Evolutionary conservation across 2,888 invertebrate genomes (phyloP), one percentile per base, ranked within the genome.

Genomic region (Copidosoma aretas): DNA sequence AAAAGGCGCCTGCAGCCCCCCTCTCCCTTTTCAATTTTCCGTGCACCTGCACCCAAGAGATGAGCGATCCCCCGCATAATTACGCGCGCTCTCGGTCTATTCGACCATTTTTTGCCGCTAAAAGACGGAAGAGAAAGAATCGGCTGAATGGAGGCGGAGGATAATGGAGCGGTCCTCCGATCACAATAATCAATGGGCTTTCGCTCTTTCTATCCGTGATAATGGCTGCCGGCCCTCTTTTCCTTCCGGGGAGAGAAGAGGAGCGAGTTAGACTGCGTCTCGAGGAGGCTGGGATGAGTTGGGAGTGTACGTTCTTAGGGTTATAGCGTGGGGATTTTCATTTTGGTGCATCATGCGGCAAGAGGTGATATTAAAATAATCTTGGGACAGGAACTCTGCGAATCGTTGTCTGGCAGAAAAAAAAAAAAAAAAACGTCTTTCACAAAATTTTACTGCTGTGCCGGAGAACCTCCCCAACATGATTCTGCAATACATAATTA

Each of bases 181-280:
- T 25, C 58, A 67, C 64, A 53, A 66, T 60, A 66, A 66, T 66
- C 60, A 66, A 53, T 60, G 39, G 39, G 54, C 60, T 66, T 56
- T 60, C 39, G 49, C 66, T 17, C 25, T n/a, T 12, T 25, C n/a
- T 53, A 24, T 19, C 17, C 5, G 3, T 32, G 3, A 5, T 32
- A 32, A 32, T 32, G 32, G 32, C 21, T 49, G 17, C 32, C n/a
- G 32, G 25, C 57, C 14, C 39, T 39, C 19, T 39, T 39, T 32
- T 32, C 57, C 5, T n/a, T 1, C 24, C 12, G 5, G 32, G 10
- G 1, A 43, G 49, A 51, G 32, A 54, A 49, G 21, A 56, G 10
- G 41, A 14, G 41, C 14, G 14, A 14, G 41, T 14, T 41, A 41
- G 41, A 41, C n/a, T n/a, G n/a, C 41, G 41, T 41, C 41, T 41